Evolutionary conservation across 2,113 vertebrate genomes (phyloP).

Genomic region (Neodon shergylaensis): DNA sequence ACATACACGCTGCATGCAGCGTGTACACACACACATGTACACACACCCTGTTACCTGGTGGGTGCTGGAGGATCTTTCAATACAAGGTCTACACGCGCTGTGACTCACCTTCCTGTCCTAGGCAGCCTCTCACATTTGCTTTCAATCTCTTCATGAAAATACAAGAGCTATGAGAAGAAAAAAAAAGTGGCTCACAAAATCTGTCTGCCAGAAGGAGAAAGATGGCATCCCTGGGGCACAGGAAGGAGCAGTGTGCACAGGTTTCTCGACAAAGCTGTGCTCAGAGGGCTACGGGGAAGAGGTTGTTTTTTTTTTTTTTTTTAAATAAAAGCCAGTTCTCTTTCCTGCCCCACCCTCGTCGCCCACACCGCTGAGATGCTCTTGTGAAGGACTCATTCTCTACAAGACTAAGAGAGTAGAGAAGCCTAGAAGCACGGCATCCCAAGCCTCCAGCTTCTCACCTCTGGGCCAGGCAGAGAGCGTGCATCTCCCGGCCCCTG

Average conservation of each 20-base stretch:
- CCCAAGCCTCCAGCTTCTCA: background rate
- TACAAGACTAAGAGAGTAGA: background rate
- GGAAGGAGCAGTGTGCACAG: too few species aligned
- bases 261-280: too few species aligned
- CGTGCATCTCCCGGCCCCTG: accelerated
- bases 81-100: background rate
- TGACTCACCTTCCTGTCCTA: background rate
- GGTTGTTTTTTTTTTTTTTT: too few species aligned
- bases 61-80: background rate
- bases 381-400: background rate
- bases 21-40: too few species aligned
- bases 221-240: too few species aligned
- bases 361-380: background rate
- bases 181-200: background rate
- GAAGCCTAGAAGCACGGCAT: background rate
- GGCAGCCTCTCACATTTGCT: background rate
- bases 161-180: too few species aligned
- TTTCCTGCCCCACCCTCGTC: background rate
- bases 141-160: background rate
- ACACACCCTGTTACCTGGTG: background rate
- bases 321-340: background rate
- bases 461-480: background rate
- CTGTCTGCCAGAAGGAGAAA: too few species aligned
- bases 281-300: too few species aligned
- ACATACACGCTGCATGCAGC: background rate